These are phyloP conservation scores for Melieria omissa DNA, from an alignment of 2,888 invertebrate genomes.

Conservation along the genomic window DNA sequence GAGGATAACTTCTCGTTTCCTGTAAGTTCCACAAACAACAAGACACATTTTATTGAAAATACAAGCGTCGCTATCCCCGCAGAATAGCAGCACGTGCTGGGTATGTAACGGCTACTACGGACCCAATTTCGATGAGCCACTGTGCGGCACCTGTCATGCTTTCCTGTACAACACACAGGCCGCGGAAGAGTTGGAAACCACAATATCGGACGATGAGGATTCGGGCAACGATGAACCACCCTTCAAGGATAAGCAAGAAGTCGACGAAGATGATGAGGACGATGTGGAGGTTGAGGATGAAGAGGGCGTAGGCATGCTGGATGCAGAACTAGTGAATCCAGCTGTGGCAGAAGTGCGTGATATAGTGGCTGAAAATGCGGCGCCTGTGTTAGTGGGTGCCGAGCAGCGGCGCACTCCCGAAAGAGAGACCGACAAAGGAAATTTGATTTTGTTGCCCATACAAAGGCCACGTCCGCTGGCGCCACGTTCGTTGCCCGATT, in stretches of 20 bases:
- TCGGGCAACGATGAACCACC: conserved; percentile 94
- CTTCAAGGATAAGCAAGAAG: conserved; percentile 62
- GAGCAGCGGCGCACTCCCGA: conserved; percentile 42
- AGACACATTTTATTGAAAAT: not conserved
- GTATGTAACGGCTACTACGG: conserved; percentile 94
- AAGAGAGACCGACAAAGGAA: conserved; percentile 47
- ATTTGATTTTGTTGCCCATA: conserved; percentile 49
- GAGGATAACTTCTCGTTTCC: conserved; percentile 58
- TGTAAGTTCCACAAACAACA: conserved; percentile 46
- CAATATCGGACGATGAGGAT: conserved; percentile 86
- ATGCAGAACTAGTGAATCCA: conserved; percentile 27
- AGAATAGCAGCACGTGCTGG: conserved; percentile 72
- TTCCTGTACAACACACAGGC: conserved; percentile 84
- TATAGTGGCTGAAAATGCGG: conserved; percentile 23
- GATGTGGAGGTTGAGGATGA: conserved; percentile 60
- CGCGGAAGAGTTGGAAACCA: conserved; percentile 62
- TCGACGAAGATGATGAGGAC: conserved; percentile 49
- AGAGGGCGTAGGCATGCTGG: conserved; percentile 42
- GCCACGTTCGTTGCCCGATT: conserved; percentile 60
- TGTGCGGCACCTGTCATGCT: conserved; percentile 91
- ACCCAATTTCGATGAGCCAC: conserved; percentile 89
- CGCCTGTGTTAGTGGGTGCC: conserved; percentile 14
- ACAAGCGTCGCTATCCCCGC: not conserved
- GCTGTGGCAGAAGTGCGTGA: conserved; percentile 33
- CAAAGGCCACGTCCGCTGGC: conserved; percentile 58